Evolutionary conservation across 2,797 vertebrate genomes (phyloP).

Genomic region (Halcyon chelicuti): DNA sequence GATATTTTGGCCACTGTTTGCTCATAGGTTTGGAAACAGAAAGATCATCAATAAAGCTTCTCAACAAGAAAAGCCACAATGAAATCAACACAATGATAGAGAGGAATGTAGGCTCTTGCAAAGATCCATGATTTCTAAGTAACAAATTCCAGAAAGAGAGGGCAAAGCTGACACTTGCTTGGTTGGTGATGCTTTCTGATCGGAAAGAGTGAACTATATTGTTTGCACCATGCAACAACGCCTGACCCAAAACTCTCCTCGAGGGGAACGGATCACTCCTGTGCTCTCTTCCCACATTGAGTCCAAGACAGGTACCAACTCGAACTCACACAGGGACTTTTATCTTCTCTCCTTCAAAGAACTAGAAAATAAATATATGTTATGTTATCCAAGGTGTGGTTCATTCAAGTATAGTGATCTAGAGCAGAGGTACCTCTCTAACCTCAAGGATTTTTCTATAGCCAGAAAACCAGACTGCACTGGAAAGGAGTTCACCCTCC

Average conservation of each 20-base stretch:
- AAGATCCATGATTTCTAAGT: not conserved
- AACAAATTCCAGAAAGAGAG: not conserved
- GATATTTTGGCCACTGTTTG: not conserved
- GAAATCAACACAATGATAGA: not conserved
- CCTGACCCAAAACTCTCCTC: not conserved
- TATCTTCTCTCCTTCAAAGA: not conserved
- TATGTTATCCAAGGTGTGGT: not conserved
- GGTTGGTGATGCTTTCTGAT: not conserved
- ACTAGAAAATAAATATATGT: not conserved
- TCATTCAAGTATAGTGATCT: not conserved
- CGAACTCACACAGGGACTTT: not conserved
- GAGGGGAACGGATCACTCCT: not conserved
- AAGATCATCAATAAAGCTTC: not conserved
- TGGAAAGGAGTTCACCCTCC: not conserved
- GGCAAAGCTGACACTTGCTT: not conserved
- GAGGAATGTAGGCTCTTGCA: not conserved
- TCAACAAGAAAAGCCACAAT: slow-evolving; percentile 10
- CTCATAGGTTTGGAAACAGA: not conserved
- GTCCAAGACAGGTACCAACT: not conserved
- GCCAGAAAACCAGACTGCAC: not conserved
- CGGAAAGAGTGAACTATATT: not conserved
- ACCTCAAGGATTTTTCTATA: not conserved
- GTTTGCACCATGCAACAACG: not conserved
- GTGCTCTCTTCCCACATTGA: not conserved
- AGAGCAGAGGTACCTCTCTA: not conserved